Conservation (phyloP, 2,113 vertebrate species). For the Pteronura brasiliensis region DNA sequence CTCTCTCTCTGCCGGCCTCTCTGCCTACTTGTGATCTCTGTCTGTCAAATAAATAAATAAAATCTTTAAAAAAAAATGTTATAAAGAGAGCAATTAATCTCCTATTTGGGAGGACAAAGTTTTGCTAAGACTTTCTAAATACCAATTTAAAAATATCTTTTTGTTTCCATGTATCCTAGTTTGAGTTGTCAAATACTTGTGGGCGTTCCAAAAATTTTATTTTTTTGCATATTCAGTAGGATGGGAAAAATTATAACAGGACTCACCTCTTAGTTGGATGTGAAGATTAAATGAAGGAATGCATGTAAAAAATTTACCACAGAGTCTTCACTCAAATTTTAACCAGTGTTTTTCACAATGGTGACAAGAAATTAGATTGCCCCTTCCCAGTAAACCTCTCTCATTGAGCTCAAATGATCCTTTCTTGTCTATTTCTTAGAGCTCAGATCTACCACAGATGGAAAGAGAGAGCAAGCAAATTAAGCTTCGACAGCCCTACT, state of each 20-base stretch:
- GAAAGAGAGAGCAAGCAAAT: not conserved
- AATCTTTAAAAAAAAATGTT: too few species aligned
- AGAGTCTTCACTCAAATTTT: not conserved
- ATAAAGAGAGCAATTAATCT: not conserved
- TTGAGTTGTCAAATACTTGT: not conserved
- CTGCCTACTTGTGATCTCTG: too few species aligned
- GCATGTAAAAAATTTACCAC: not conserved
- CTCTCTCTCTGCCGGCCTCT: too few species aligned
- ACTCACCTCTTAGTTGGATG: not conserved
- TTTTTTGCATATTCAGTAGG: not conserved
- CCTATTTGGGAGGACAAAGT: not conserved
- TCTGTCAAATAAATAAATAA: too few species aligned
- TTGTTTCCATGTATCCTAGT: not conserved
- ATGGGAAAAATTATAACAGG: not conserved
- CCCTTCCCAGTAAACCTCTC: not conserved
- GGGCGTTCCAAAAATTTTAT: not conserved
- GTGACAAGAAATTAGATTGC: not conserved
- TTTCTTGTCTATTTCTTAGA: not conserved
- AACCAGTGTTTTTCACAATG: not conserved
- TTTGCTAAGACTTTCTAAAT: not conserved
- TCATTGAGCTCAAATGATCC: not conserved
- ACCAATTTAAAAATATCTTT: not conserved
- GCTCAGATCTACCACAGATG: not conserved
- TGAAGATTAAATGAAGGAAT: not conserved
- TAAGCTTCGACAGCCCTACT: not conserved